Conservation (phyloP, 2,888 invertebrate species). For the Calliphora vomitoria region DNA sequence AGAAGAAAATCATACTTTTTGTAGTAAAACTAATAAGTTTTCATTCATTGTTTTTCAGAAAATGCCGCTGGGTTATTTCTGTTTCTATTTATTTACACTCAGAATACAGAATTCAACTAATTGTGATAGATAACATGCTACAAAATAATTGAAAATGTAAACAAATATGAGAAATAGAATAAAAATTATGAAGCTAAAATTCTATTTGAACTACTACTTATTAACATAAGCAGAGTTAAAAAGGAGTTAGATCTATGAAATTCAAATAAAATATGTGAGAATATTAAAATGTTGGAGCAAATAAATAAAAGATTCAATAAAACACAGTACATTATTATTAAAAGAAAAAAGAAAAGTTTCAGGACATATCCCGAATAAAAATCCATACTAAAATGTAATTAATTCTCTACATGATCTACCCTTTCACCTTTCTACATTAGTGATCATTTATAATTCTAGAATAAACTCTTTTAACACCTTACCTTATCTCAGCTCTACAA, state of each 20-base stretch:
- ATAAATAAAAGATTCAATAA: no score
- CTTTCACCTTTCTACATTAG: no score
- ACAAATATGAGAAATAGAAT: slow-evolving; percentile 69
- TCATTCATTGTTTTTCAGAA: background rate
- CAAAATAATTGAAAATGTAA: slow-evolving; percentile 32
- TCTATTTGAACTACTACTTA: background rate
- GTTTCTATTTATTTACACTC: slow-evolving; percentile 6
- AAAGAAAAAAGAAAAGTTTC: no score
- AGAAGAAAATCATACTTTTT: no score
- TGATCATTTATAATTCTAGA: no score
- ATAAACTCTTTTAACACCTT: background rate
- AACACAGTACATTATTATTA: no score
- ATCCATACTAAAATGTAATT: no score
- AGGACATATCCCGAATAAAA: no score
- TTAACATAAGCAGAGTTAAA: background rate
- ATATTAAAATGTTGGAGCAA: no score
- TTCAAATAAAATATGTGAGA: no score
- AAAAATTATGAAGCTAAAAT: slow-evolving; percentile 18
- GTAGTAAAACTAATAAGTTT: no score
- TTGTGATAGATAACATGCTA: slow-evolving; percentile 30
- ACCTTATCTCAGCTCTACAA: background rate
- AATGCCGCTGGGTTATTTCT: slow-evolving; percentile 12
- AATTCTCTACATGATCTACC: no score
- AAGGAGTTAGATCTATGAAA: background rate
- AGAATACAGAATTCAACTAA: slow-evolving; percentile 5